phyloP scores from a whole-genome alignment of 2,797 vertebrate species.

The Cyclura pinguis region DNA sequence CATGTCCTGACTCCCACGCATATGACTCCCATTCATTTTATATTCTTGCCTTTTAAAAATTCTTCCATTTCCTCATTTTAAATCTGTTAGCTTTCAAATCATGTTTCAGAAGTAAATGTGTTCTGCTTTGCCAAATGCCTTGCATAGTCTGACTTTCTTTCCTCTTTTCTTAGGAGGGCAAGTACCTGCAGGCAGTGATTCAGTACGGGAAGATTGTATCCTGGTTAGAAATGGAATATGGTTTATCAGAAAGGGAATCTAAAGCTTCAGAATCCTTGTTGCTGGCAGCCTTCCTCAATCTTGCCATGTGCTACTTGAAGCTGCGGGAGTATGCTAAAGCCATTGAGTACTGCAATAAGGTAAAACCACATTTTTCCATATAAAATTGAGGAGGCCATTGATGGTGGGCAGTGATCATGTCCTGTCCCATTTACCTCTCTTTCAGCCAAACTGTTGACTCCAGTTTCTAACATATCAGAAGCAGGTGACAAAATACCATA shows the following conservation, averaged over 20 bases:
- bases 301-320: conserved; percentile 93
- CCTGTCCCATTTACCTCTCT: fast-evolving
- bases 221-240: conserved; percentile 95
- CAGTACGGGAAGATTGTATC: conserved; percentile 93
- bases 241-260: conserved; percentile 84
- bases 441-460: background rate
- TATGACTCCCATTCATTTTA: background rate
- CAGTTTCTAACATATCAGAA: fast-evolving
- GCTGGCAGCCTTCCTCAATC: conserved; percentile 90
- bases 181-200: conserved; percentile 89
- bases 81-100: background rate
- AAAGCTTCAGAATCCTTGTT: conserved; percentile 86
- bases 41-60: background rate
- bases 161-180: conserved; percentile 82
- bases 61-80: background rate
- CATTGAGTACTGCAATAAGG: conserved; percentile 95
- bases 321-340: conserved; percentile 87
- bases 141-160: conserved; percentile 48
- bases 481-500: background rate
- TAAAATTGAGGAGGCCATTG: background rate
- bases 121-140: fast-evolving
- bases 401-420: background rate
- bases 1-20: background rate
- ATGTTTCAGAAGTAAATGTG: background rate
- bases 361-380: conserved; percentile 52